A percentile compares a stretch with the other conserved stretches of the same genome.
phyloP scores from a whole-genome alignment of 2,888 invertebrate species.

The Hermaeophaga mercurialis region DNA sequence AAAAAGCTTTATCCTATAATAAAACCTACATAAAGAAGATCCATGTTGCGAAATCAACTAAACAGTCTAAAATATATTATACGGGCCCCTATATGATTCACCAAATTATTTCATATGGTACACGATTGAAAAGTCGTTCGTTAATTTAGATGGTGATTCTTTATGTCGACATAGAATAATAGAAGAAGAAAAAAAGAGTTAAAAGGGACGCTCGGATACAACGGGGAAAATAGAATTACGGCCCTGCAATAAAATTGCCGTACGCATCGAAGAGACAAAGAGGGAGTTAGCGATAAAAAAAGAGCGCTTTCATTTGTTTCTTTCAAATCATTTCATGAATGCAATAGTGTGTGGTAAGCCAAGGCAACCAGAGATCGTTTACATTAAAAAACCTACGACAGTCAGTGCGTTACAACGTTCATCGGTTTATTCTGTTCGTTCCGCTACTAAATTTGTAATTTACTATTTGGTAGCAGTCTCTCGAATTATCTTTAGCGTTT shows the following conservation, averaged over 20 bases:
- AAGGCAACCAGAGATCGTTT: slow-evolving; percentile 16
- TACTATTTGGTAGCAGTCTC: too few relatives aligned
- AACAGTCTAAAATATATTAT: too few relatives aligned
- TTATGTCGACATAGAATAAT: too few relatives aligned
- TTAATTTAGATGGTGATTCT: too few relatives aligned
- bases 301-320: neutral
- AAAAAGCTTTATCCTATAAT: neutral
- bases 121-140: too few relatives aligned
- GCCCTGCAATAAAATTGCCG: neutral
- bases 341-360: slow-evolving; percentile 6
- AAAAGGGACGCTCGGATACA: too few relatives aligned
- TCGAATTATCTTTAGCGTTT: neutral
- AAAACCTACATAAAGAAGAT: neutral
- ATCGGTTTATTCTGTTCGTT: slow-evolving; percentile 1
- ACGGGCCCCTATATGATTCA: too few relatives aligned
- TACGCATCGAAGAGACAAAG: slow-evolving; percentile 5
- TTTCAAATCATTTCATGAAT: slow-evolving; percentile 15
- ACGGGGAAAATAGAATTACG: neutral
- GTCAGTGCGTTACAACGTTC: slow-evolving; percentile 4
- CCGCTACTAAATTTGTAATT: slow-evolving; percentile 16
- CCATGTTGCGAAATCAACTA: neutral
- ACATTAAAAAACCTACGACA: slow-evolving; percentile 17
- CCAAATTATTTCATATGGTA: too few relatives aligned
- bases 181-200: too few relatives aligned
- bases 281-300: slow-evolving; percentile 1